Conservation (phyloP, 2,113 vertebrate species). For the Nanorana parkeri region DNA sequence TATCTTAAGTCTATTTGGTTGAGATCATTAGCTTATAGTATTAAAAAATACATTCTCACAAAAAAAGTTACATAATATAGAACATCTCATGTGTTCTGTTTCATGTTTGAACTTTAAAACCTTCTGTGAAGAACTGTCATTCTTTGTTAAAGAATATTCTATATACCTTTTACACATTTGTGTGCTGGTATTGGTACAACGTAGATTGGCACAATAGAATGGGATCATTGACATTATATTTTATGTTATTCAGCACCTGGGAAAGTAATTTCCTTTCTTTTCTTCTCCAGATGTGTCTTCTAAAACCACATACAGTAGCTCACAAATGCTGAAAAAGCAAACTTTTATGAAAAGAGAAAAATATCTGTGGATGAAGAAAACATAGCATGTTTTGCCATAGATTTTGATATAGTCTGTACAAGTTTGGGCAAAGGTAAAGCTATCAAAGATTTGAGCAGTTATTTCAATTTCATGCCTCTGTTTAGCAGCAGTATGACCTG, state of each 20-base stretch:
- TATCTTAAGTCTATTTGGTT: neutral
- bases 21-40: neutral
- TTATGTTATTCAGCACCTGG: neutral
- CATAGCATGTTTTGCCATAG: neutral
- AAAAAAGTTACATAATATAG: too few relatives aligned
- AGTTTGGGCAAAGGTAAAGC: neutral
- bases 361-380: neutral
- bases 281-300: slow-evolving; percentile 14
- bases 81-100: neutral
- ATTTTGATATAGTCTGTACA: neutral
- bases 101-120: neutral
- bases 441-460: neutral
- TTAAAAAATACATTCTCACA: neutral
- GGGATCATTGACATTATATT: neutral
- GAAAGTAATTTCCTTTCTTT: neutral
- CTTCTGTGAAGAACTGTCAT: neutral
- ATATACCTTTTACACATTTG: neutral
- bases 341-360: neutral
- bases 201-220: neutral
- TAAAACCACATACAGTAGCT: neutral
- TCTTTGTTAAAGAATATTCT: neutral
- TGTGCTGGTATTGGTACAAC: neutral
- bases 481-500: neutral
- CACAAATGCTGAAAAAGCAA: neutral
- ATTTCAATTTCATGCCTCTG: neutral